phyloP scores from a whole-genome alignment of 2,113 vertebrate species.

The Callorhinus ursinus region DNA sequence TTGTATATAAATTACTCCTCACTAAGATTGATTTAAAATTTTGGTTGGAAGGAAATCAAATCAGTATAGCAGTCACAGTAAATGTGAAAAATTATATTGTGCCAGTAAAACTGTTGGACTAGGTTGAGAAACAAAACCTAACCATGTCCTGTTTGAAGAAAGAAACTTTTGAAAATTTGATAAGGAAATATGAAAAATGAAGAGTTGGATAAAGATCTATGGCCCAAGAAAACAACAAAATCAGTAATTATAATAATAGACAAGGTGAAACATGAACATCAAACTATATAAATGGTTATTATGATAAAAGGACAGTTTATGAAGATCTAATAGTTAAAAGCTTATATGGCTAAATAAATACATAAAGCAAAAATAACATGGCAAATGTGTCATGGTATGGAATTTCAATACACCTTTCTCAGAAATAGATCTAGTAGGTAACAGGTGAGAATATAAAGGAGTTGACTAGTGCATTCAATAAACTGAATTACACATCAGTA shows the following conservation, averaged over 20 bases:
- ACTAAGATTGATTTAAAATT: neutral
- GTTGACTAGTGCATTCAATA: neutral
- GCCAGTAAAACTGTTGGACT: neutral
- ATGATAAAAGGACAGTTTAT: neutral
- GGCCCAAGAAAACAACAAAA: neutral
- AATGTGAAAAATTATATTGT: neutral
- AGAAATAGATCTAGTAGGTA: neutral
- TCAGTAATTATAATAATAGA: neutral
- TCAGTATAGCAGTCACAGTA: neutral
- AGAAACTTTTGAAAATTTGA: neutral
- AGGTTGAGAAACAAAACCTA: slow-evolving; percentile 26
- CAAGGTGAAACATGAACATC: neutral
- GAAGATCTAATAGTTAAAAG: neutral
- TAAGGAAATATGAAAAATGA: neutral
- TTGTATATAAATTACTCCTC: neutral
- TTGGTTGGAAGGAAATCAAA: neutral
- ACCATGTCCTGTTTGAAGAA: neutral
- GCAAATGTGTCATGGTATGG: neutral
- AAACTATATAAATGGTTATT: neutral
- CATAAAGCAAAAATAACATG: neutral
- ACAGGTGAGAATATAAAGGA: neutral
- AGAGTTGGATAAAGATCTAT: neutral
- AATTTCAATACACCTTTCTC: neutral
- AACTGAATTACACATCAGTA: neutral
- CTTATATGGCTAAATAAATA: neutral